Evolutionary conservation across 2,888 invertebrate species (phyloP), one percentile per base, ranked within the genome.

Genomic region (Amaurobius ferox): DNA sequence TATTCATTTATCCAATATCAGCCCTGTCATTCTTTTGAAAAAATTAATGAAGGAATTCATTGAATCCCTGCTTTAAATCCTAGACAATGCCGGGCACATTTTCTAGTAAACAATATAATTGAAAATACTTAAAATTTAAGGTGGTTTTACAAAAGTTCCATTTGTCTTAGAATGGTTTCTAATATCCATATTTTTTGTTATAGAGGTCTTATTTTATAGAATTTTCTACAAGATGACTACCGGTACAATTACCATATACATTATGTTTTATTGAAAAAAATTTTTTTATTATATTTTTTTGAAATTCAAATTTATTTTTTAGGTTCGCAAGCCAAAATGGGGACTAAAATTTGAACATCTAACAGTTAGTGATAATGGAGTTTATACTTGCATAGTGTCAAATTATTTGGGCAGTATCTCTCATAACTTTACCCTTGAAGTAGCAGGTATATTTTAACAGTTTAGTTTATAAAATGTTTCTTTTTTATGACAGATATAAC

Each of bases 381-480:
- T 55, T 29, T 83, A 83, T 29, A 77, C 77, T 0, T 83, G 83
- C 29, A 19, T 76, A 26, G 76, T 77, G 7, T 71, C 62, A 6
- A 83, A 83, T 64, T 48, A 16, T 39, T 5, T 70, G 19, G 83
- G 83, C 11, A 39, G n/a, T 3, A 66, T 83, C 29, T n/a, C 35
- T 26, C 77, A 66, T 44, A 83, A 71, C 19, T 77, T 44, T 32
- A 77, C 77, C 23, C 19, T 83, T n/a, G 83, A 83, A 66, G 83
- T 76, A 16, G 40, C 35, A 35, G 83, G 83, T 83, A 76, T 44
- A 16, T 44, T 11, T 5, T 35, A 7, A 35, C 5, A 7, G 6
- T n/a, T 44, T 44, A 16, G n/a, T 44, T 35, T 35, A 11, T 35
- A 35, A 35, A 35, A 35, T 35, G 11, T 35, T 35, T 6, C 11